phyloP scores from a whole-genome alignment of 2,888 invertebrate species.

The Apamea epomidion region DNA sequence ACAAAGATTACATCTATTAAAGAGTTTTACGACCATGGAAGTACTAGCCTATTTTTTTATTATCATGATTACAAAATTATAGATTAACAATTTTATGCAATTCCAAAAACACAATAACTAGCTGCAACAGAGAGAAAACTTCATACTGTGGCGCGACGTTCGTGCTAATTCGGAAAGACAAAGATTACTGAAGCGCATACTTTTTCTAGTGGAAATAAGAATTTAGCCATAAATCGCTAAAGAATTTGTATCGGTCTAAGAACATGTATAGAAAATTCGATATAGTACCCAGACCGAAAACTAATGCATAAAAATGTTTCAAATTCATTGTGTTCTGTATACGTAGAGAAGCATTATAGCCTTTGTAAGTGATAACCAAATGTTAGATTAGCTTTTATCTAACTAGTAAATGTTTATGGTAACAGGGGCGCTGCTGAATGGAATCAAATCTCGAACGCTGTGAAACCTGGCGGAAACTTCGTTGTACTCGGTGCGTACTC shows the following conservation, averaged over 20 bases:
- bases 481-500: constrained; percentile 92
- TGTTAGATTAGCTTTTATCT: background rate
- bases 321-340: background rate
- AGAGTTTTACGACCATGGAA: background rate
- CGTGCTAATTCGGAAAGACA: background rate
- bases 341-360: background rate
- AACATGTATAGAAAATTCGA: background rate
- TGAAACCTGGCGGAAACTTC: constrained; percentile 97
- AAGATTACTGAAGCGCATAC: background rate
- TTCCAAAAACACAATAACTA: background rate
- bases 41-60: background rate
- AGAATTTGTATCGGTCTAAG: background rate
- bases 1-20: background rate
- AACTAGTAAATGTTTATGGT: background rate
- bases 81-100: background rate
- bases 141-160: background rate
- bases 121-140: background rate
- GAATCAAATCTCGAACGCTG: constrained; percentile 98
- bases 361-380: background rate
- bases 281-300: background rate
- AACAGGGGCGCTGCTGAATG: constrained; percentile 95
- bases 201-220: background rate
- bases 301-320: background rate
- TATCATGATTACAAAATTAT: too few species aligned
- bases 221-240: background rate